Conservation (phyloP, 1,140 invertebrate species). For the Drosophila busckii region DNA sequence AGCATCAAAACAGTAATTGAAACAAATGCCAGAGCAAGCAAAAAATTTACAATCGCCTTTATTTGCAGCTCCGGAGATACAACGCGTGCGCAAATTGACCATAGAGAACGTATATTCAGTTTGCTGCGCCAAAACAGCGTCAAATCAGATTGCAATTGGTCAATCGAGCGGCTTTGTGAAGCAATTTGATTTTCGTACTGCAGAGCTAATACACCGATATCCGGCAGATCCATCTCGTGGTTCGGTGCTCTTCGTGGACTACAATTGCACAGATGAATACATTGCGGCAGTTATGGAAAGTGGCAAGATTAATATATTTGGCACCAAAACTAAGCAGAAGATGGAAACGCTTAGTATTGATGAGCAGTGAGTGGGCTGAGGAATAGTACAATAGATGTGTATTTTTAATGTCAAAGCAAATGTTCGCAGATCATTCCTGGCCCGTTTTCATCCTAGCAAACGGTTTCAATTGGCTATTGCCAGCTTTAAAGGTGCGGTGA, state of each 20-base stretch:
- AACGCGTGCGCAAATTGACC: conserved; percentile 66
- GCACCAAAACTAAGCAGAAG: conserved; percentile 68
- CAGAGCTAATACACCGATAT: conserved; percentile 58
- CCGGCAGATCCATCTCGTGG: conserved; percentile 54
- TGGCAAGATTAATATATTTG: conserved; percentile 66
- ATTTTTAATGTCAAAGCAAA: neutral
- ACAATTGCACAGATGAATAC: conserved; percentile 69
- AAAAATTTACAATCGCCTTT: neutral
- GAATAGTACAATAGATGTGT: neutral
- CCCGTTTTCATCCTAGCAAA: conserved; percentile 70
- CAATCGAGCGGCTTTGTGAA: conserved; percentile 61
- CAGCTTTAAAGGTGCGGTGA: conserved; percentile 64
- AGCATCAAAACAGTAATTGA: conserved; percentile 34
- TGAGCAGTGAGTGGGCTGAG: conserved; percentile 58
- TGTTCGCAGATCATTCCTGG: conserved; percentile 55
- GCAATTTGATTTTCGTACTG: conserved; percentile 55
- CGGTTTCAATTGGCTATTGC: conserved; percentile 62
- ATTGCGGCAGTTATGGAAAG: conserved; percentile 68
- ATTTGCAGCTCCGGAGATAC: conserved; percentile 50
- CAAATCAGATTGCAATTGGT: conserved; percentile 67
- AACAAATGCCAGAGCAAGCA: neutral
- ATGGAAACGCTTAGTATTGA: conserved; percentile 61
- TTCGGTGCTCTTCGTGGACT: conserved; percentile 68
- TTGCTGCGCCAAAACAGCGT: conserved; percentile 53
- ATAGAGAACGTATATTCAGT: conserved; percentile 71